Base-by-base conservation (phyloP, 92 coral and sea anemone species). In the Parazoanthus atlanticus region DNA sequence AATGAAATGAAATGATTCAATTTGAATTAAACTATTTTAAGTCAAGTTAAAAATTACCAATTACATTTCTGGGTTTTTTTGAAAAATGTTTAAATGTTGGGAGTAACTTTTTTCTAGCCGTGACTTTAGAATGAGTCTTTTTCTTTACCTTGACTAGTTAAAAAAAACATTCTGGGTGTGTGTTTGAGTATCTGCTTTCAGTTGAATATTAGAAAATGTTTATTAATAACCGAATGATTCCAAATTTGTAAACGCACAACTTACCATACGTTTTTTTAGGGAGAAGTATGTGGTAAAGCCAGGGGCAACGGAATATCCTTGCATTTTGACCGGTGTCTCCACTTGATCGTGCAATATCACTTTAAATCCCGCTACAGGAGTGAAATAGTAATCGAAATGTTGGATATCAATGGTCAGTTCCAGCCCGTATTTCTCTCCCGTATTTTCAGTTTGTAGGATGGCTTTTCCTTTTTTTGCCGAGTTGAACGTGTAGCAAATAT, bases 241-340 rank as follows among this genome's bases (percentile, higher is more conserved):
- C 9, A 23, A 56, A 61, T 61, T 5, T 61, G 69, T 25, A 21
- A 25, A 52, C 23, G n/a, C 1, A 2, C 32, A n/a, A 47, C 80
- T 64, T 78, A 93, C 98, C 96, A 89, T 80, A 81, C 86, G 71
- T 84, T 93, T 89, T 41, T 91, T 92, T 33, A 95, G 90, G 26
- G 92, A 95, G 94, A 95, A 93, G 73, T 95, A 95, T 16, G 98
- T 93, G 19, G 95, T 94, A 28, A 93, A 95, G 3, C 98, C 98
- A 5, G 98, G 98, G 8, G 98, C 76, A 8, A 95, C 96, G 2
- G 96, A 93, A 29, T 91, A 89, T 3, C 98, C 98, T 36, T 95
- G 98, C 96, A 95, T 93, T 85, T 95, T 95, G 8, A 92, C 96
- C 1, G 98, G 98, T 0, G 98, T 91, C 47, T 95, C 98, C 21